Conservation (phyloP, 2,113 vertebrate genomes). For the Baryphthengus martii region DNA sequence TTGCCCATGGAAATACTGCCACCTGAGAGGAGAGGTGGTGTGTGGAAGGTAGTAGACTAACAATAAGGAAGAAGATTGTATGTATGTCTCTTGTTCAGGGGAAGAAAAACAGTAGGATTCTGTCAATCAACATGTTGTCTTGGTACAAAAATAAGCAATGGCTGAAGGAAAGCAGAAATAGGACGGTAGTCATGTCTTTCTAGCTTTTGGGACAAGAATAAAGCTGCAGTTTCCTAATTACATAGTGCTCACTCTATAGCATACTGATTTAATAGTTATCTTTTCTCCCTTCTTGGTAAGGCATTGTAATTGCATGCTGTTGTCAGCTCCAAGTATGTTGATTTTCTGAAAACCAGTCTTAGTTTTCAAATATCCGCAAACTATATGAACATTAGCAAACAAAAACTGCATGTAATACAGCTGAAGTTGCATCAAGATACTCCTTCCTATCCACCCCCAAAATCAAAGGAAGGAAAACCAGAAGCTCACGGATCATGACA, state of each 20-base stretch:
- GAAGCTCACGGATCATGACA: not conserved
- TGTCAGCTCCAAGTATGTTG: not conserved
- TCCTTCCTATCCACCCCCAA: not conserved
- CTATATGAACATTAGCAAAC: not conserved
- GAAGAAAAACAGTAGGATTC: constrained; percentile 10
- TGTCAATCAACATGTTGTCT: not conserved
- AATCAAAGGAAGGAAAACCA: not conserved
- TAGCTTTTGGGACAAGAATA: constrained; percentile 17
- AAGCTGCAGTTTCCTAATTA: constrained; percentile 28
- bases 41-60: not conserved
- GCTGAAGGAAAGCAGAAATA: not conserved
- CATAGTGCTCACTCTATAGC: not conserved
- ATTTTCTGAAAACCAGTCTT: not conserved
- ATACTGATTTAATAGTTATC: not conserved
- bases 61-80: not conserved
- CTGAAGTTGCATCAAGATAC: not conserved
- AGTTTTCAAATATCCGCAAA: not conserved
- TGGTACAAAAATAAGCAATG: not conserved
- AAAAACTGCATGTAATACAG: not conserved
- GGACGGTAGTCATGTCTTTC: not conserved
- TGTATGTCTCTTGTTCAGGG: not conserved
- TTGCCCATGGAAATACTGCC: not conserved
- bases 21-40: not conserved
- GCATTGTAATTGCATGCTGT: not conserved
- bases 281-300: not conserved